These are phyloP conservation scores for Acipenser oxyrinchus DNA, from an alignment of 2,797 vertebrate genomes.

Conservation along the genomic window DNA sequence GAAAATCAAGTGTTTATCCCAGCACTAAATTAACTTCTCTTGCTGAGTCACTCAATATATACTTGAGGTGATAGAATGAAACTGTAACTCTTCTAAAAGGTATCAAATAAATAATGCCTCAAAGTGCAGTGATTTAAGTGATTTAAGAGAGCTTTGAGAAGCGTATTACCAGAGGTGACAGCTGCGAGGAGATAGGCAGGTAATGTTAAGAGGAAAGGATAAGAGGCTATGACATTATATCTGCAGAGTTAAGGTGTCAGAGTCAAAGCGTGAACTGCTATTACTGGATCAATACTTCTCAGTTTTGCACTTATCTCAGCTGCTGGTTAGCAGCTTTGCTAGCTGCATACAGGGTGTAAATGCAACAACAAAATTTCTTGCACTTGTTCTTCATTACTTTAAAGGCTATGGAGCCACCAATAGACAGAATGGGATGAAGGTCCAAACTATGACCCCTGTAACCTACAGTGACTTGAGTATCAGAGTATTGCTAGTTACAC, in stretches of 20 bases:
- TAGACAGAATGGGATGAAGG: too few species aligned
- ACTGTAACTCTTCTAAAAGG: conserved; percentile 56
- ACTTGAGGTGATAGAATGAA: too few species aligned
- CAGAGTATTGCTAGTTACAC: too few species aligned
- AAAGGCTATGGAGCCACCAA: conserved; percentile 5
- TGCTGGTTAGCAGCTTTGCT: conserved; percentile 91
- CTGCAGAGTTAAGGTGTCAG: conserved; percentile 97
- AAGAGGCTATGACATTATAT: conserved; percentile 99
- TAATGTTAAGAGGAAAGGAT: conserved; percentile 96
- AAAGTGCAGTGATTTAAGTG: conserved; percentile 89
- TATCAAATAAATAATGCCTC: conserved; percentile 84
- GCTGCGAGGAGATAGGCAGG: conserved; percentile 89
- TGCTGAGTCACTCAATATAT: too few species aligned
- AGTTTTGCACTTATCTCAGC: conserved; percentile 98
- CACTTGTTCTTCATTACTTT: conserved; percentile 30
- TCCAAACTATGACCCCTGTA: too few species aligned
- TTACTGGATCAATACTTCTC: conserved; percentile 99
- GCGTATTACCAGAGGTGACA: conserved; percentile 97
- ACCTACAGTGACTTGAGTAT: too few species aligned
- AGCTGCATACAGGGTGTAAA: conserved; percentile 75
- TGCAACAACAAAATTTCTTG: conserved; percentile 33
- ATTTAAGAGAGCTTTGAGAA: conserved; percentile 83
- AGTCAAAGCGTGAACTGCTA: conserved; percentile 94
- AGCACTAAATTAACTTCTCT: too few species aligned
- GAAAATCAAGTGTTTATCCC: too few species aligned